These are phyloP conservation scores for Clitarchus hookeri DNA, from an alignment of 2,888 invertebrate species.

Conservation along the genomic window DNA sequence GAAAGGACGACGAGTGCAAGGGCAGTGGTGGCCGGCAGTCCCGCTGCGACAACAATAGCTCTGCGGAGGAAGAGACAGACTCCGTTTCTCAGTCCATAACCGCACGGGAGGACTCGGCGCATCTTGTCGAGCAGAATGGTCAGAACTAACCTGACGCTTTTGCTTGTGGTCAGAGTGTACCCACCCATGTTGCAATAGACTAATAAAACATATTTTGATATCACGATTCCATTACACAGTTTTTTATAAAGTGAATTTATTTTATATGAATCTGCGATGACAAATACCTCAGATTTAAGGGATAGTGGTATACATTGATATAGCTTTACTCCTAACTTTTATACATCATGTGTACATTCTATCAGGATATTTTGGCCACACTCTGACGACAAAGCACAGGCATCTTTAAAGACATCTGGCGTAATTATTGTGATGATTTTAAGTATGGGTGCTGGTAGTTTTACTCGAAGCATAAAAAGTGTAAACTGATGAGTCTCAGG, in stretches of 20 bases:
- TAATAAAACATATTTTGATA: constrained; percentile 23
- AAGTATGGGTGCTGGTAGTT: constrained; percentile 41
- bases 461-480: constrained; percentile 18
- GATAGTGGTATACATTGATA: background rate
- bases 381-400: constrained; percentile 14
- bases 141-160: constrained; percentile 39
- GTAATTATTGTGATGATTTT: constrained; percentile 40
- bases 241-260: constrained; percentile 21
- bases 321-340: constrained; percentile 14
- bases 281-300: constrained; percentile 18
- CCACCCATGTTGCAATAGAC: constrained; percentile 20
- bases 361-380: constrained; percentile 25
- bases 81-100: constrained; percentile 27
- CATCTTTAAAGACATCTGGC: constrained; percentile 18
- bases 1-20: constrained; percentile 35
- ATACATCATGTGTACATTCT: constrained; percentile 15
- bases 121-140: constrained; percentile 42
- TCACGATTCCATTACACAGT: constrained; percentile 5
- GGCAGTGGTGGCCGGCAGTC: constrained; percentile 37
- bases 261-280: constrained; percentile 21
- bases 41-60: constrained; percentile 38
- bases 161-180: constrained; percentile 20
- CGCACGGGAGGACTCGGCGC: constrained; percentile 38
- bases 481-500: background rate
- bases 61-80: constrained; percentile 38